A percentile compares a stretch with the other conserved stretches of the same genome.
phyloP scores from a whole-genome alignment of 2,888 invertebrate species.

The Ceriagrion tenellum region DNA sequence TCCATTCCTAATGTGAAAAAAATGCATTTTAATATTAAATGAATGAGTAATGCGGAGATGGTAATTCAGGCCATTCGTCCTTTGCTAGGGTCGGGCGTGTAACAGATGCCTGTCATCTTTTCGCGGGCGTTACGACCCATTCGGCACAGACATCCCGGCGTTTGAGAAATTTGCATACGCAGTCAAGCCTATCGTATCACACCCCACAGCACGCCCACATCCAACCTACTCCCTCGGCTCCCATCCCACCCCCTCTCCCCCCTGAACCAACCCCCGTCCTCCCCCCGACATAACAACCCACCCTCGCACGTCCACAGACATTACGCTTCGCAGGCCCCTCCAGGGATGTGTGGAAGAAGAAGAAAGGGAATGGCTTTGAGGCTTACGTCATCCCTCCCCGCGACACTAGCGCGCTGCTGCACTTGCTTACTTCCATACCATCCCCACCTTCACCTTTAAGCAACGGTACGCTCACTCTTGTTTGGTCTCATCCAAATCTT shows the following conservation, averaged over 20 bases:
- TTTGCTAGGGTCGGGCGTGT: background rate
- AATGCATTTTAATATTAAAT: background rate
- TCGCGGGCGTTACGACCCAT: slow-evolving; percentile 26
- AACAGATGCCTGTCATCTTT: slow-evolving; percentile 32
- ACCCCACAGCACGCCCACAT: background rate
- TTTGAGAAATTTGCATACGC: slow-evolving; percentile 26
- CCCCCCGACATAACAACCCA: no score
- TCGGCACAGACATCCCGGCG: slow-evolving; percentile 4
- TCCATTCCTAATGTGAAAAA: background rate
- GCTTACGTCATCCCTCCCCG: background rate
- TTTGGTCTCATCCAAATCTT: background rate
- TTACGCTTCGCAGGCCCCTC: background rate
- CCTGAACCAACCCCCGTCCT: background rate
- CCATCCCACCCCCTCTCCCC: background rate
- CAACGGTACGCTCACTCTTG: background rate
- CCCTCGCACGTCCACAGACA: background rate
- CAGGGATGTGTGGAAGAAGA: background rate
- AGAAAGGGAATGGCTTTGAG: background rate
- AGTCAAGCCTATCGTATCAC: background rate
- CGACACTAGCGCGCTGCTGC: no score
- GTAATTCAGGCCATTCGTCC: background rate
- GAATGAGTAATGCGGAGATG: background rate
- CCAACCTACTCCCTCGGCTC: background rate
- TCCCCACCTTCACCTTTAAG: background rate
- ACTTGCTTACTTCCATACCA: background rate